Evolutionary conservation across 2,888 invertebrate species (phyloP).

Genomic region (Podabrus alpinus): DNA sequence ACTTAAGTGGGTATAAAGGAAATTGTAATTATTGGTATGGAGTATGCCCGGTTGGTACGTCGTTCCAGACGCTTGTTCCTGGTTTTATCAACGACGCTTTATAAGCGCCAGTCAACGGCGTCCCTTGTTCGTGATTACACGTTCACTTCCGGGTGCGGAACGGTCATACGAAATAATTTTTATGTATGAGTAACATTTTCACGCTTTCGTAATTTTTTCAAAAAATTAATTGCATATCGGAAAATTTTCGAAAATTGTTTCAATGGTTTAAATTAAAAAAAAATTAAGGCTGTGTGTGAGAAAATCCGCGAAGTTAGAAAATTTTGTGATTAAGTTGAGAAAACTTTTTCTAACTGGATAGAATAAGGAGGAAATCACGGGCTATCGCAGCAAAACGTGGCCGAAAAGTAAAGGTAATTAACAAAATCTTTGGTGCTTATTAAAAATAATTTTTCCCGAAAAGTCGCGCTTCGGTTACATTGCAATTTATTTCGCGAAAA

Average conservation of each 20-base stretch:
- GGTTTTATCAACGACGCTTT: slow-evolving; percentile 46
- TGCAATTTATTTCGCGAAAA: neutral
- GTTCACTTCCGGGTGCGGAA: slow-evolving; percentile 32
- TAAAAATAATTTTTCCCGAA: neutral
- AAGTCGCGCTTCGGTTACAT: neutral
- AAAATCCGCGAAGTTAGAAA: neutral
- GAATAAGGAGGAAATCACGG: slow-evolving; percentile 82
- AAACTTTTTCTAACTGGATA: slow-evolving; percentile 65
- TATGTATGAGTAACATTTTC: neutral
- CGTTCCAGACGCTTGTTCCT: slow-evolving; percentile 34
- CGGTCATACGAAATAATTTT: neutral
- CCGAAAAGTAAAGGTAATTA: slow-evolving; percentile 74
- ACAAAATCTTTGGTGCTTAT: neutral
- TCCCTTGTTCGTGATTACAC: slow-evolving; percentile 41
- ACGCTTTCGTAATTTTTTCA: neutral
- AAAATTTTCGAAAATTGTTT: neutral
- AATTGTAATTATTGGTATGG: slow-evolving; percentile 1
- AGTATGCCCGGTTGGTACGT: slow-evolving; percentile 14
- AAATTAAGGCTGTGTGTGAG: neutral
- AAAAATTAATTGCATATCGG: neutral
- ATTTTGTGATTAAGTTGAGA: slow-evolving; percentile 19
- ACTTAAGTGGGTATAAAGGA: neutral
- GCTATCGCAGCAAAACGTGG: slow-evolving; percentile 81
- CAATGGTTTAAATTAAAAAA: neutral
- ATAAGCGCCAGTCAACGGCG: slow-evolving; percentile 46